These are phyloP conservation scores for Onthophagus sagittarius DNA, from an alignment of 2,888 invertebrate species.

Conservation along the genomic window DNA sequence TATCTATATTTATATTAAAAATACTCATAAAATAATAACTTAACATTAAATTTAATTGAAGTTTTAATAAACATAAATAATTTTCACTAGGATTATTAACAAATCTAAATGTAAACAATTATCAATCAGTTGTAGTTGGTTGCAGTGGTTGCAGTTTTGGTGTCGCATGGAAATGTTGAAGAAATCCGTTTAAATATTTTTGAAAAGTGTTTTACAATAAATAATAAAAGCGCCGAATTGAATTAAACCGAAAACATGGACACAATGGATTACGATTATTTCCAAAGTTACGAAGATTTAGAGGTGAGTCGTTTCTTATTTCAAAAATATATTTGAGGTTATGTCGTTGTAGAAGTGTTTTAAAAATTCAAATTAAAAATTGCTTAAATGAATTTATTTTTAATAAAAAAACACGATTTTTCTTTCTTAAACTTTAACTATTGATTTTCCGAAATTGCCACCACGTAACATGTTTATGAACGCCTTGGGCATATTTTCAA, in stretches of 20 bases:
- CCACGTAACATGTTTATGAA: conserved; percentile 60
- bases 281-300: conserved; percentile 69
- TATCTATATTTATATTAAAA: too few species aligned
- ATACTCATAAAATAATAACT: too few species aligned
- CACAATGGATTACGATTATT: conserved; percentile 53
- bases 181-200: too few species aligned
- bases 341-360: conserved; percentile 15
- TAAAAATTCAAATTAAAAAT: neutral
- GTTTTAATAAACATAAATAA: too few species aligned
- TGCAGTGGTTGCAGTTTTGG: too few species aligned
- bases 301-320: conserved; percentile 55
- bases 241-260: conserved; percentile 22
- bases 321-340: conserved; percentile 18
- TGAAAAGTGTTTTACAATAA: too few species aligned
- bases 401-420: neutral
- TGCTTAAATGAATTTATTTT: neutral
- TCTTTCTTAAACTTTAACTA: conserved; percentile 53
- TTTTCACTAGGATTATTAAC: too few species aligned
- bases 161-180: too few species aligned
- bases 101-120: too few species aligned
- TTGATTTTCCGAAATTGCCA: conserved; percentile 67
- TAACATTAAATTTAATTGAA: too few species aligned
- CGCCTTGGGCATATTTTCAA: conserved; percentile 70
- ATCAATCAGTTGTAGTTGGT: too few species aligned
- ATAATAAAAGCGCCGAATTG: neutral